Evolutionary conservation across 2,888 invertebrate genomes (phyloP).

Genomic region (Fabriciana adippe): DNA sequence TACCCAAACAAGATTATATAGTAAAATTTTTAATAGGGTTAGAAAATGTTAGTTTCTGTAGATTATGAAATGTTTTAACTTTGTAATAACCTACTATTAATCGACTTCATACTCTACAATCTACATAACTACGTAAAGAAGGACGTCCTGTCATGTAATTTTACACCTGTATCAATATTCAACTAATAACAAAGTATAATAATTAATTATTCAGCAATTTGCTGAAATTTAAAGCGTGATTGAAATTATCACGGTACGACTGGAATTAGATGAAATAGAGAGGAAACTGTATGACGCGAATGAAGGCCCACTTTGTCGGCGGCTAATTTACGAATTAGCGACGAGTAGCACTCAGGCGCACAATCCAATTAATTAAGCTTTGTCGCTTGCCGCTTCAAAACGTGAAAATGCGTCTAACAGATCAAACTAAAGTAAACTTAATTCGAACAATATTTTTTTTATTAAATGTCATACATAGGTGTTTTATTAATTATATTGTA

Average conservation of each 20-base stretch:
- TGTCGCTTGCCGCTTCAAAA: slow-evolving; percentile 48
- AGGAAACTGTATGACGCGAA: slow-evolving; percentile 60
- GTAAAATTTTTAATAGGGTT: too few species aligned
- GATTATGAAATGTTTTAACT: too few species aligned
- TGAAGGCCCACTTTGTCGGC: slow-evolving; percentile 64
- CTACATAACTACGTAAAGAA: background rate
- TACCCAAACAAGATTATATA: too few species aligned
- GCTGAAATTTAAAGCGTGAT: slow-evolving; percentile 33
- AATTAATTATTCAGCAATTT: slow-evolving; percentile 20
- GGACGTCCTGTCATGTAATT: background rate
- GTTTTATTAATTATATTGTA: background rate
- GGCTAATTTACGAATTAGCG: slow-evolving; percentile 74
- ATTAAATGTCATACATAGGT: background rate
- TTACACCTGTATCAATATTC: background rate
- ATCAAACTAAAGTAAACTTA: background rate
- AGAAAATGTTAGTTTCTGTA: too few species aligned
- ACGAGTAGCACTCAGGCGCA: slow-evolving; percentile 69
- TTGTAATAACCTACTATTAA: too few species aligned
- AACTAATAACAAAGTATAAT: slow-evolving; percentile 9
- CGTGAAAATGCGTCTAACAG: slow-evolving; percentile 20
- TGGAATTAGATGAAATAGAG: slow-evolving; percentile 61
- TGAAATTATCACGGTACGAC: slow-evolving; percentile 41
- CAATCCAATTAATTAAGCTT: slow-evolving; percentile 75
- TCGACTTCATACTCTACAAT: background rate
- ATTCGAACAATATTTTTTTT: background rate